Evolutionary conservation across 2,888 invertebrate genomes (phyloP).

Genomic region (Penaeus monodon): DNA sequence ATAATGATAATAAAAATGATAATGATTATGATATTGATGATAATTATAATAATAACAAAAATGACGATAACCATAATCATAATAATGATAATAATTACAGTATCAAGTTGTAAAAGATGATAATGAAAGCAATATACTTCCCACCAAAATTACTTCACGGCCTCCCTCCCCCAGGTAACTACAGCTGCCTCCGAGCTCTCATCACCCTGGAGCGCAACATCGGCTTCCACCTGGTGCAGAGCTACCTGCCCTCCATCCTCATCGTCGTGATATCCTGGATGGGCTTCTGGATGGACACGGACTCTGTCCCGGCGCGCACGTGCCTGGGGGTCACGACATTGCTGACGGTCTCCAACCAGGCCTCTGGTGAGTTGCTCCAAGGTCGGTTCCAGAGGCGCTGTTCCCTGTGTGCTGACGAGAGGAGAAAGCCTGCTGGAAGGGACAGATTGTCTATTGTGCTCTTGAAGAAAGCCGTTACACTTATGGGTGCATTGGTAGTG

Average conservation of each 20-base stretch:
- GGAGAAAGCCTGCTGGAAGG: no score
- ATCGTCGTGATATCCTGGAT: conserved; percentile 76
- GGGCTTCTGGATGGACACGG: conserved; percentile 74
- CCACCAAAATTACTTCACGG: not conserved
- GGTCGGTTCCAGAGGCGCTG: not conserved
- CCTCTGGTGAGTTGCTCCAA: conserved; percentile 69
- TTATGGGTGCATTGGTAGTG: no score
- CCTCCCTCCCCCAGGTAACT: conserved; percentile 69
- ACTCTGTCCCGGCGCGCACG: conserved; percentile 73
- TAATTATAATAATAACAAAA: not conserved
- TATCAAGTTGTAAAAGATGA: no score
- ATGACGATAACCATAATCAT: not conserved
- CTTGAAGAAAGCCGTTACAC: no score
- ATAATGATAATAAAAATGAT: not conserved
- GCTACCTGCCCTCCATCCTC: conserved; percentile 74
- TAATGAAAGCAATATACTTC: no score
- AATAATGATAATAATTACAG: no score
- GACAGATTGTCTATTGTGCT: no score
- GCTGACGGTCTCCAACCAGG: conserved; percentile 72
- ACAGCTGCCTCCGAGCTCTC: conserved; percentile 74
- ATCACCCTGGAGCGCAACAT: conserved; percentile 73
- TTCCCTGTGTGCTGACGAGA: no score
- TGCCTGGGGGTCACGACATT: conserved; percentile 73
- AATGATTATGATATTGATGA: not conserved
- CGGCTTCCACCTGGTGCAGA: conserved; percentile 74